Evolutionary conservation across 1,140 invertebrate genomes (phyloP).

Genomic region (Cydia fagiglandana): DNA sequence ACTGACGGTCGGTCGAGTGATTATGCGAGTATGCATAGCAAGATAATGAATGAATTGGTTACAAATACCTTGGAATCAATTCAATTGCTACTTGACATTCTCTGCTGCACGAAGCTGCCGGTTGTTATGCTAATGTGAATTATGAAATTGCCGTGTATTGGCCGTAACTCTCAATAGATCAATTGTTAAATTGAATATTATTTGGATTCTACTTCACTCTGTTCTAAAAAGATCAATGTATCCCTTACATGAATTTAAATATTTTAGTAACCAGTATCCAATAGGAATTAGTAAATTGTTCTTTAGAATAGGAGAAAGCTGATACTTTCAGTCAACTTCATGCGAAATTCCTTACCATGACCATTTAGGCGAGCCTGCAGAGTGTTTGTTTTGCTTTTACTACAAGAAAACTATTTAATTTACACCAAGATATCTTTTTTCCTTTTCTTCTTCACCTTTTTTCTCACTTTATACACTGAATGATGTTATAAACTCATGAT

Average conservation of each 20-base stretch:
- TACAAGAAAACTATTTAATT: neutral
- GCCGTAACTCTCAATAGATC: neutral
- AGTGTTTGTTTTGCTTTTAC: neutral
- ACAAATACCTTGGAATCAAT: slow-evolving; percentile 12
- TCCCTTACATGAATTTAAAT: neutral
- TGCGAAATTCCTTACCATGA: neutral
- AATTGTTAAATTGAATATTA: neutral
- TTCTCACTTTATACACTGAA: no score
- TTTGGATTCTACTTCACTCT: neutral
- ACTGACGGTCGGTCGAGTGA: neutral
- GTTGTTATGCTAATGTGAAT: slow-evolving; percentile 26
- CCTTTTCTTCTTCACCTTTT: no score
- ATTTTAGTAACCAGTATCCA: neutral
- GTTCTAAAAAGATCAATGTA: neutral
- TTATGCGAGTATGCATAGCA: slow-evolving; percentile 2
- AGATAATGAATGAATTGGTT: slow-evolving; percentile 15
- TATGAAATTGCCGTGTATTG: slow-evolving; percentile 4
- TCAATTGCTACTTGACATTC: slow-evolving; percentile 17
- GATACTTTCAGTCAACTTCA: neutral
- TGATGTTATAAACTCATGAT: no score
- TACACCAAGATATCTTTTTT: neutral
- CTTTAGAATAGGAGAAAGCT: neutral
- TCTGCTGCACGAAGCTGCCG: neutral
- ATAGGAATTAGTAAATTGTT: neutral
- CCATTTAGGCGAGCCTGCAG: neutral